Base-by-base conservation (phyloP, 2,113 vertebrate species). In the Austrofundulus limnaeus region DNA sequence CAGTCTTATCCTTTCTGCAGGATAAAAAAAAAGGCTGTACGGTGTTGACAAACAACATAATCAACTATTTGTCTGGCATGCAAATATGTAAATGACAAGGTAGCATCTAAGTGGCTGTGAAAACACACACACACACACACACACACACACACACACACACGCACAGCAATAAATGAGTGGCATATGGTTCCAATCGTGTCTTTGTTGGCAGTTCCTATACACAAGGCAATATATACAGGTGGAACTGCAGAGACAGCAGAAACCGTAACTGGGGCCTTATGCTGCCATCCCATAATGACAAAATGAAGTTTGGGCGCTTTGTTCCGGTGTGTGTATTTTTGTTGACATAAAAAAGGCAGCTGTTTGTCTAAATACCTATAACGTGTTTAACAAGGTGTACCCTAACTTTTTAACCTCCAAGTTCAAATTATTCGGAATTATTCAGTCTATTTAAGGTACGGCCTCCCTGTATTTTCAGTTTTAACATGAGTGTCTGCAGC, bases 181-280 rank as follows among this genome's bases (percentile, higher is more conserved):
- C 90, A 91, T 91, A 90, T 89, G 88, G 86, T 67, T 85, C 38
- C 83, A 71, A 52, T 81, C 54, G 61, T 74, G 60, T 86, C 83
- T 86, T 86, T 87, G 85, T 86, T 78, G 83, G 85, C 85, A 90
- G 64, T 87, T 86, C 70, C 72, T 74, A 82, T 83, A 80, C 82
- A 83, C 80, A 81, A 82, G 82, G 78, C 74, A 85, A 86, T 89
- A 89, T 85, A 86, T 80, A 85, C 79, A 76, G 76, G 69, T 81
- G 61, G 75, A 90, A 88, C 66, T 88, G 90, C 86, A 77, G 83
- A 87, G 80, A 53, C 88, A 87, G 87, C 88, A 89, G 69, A 88
- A 88, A 80, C 42, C 21, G 50, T 78, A 81, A 72, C 75, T 70
- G 77, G 60, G 72, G 81, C 87, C 82, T 71, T 87, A 73, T 85